Percentiles rank a stretch among this genome's conserved stretches.
Conservation (phyloP, 2,888 invertebrate species). For the Zaprionus obscuricornis region DNA sequence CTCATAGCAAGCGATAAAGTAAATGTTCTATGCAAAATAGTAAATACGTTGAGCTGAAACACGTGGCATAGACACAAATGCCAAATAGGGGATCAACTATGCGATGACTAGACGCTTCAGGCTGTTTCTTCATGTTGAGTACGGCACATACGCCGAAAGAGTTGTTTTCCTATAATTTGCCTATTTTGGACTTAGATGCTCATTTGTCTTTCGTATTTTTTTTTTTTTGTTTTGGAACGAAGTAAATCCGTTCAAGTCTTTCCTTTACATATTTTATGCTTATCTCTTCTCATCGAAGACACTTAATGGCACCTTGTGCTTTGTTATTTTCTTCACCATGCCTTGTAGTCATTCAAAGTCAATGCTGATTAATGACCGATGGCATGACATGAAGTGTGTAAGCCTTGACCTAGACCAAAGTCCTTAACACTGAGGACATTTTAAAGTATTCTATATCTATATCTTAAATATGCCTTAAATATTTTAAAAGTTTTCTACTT, state of each 20-base stretch:
- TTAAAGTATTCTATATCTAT: no score
- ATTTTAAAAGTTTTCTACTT: no score
- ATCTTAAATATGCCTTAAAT: constrained; percentile 15
- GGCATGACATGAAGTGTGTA: constrained; percentile 14
- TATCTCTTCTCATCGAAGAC: constrained; percentile 7
- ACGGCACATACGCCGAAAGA: constrained; percentile 30
- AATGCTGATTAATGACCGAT: constrained; percentile 60
- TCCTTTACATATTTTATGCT: constrained; percentile 55
- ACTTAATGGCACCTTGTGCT: no score
- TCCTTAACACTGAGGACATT: constrained; percentile 12
- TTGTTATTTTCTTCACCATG: neutral
- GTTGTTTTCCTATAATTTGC: constrained; percentile 63
- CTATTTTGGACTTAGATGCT: constrained; percentile 62
- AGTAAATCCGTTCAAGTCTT: constrained; percentile 41
- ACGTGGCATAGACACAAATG: constrained; percentile 35
- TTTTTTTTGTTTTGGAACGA: no score
- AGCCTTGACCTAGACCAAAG: constrained; percentile 6
- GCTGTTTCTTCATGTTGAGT: constrained; percentile 1
- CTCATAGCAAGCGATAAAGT: no score
- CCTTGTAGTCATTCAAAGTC: constrained; percentile 26
- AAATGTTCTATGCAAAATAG: neutral
- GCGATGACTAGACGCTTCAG: constrained; percentile 46
- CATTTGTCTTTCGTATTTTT: constrained; percentile 59
- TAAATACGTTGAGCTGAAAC: constrained; percentile 45
- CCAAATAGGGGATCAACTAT: constrained; percentile 1